Base-by-base conservation (phyloP, 2,888 invertebrate genomes). In the Mesodorylaimus sp. region DNA sequence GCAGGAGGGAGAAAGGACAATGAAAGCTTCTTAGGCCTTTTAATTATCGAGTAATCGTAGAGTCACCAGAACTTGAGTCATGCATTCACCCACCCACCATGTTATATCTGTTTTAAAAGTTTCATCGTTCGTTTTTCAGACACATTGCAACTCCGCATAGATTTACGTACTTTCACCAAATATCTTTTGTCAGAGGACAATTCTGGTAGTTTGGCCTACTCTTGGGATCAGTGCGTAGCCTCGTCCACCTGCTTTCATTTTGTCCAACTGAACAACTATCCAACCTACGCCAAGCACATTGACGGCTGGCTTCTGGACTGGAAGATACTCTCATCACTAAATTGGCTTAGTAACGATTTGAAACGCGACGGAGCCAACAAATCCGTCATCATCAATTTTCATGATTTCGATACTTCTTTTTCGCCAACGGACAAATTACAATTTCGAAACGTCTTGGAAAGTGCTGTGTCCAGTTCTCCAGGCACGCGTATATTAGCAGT, bases 381-480 rank as follows among this genome's bases (percentile, higher is more conserved):
- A 25, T 26, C 45, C 19, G 47, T 51, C 3, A 36, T 50, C 27
- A 25, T 50, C 2, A 48, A 49, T 24, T 49, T 50, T 24, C 52
- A 52, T 28, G 45, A 50, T 16, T 51, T 36, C 42, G 53, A 53
- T 36, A 41, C 27, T 23, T 13, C 2, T 3, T 51, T 52, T 23
- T 10, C n/a, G 16, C 5, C 7, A n/a, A 3, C 2, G 2, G 52
- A 50, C 32, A 50, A 46, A 36, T 1, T 10, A 26, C n/a, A 28
- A 23, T 41, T 52, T 25, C 32, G 21, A 10, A 19, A 37, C 16
- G 39, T 45, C 3, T 27, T 44, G 23, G 3, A 29, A 16, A 13
- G 5, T 10, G 36, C 19, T 3, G 13, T 3, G 3, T 32, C 5
- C 21, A 21, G 16, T 7, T 10, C 32, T 7, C n/a, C n/a, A n/a